phyloP scores from a whole-genome alignment of 2,113 vertebrate genomes.

The Clarias gariepinus region DNA sequence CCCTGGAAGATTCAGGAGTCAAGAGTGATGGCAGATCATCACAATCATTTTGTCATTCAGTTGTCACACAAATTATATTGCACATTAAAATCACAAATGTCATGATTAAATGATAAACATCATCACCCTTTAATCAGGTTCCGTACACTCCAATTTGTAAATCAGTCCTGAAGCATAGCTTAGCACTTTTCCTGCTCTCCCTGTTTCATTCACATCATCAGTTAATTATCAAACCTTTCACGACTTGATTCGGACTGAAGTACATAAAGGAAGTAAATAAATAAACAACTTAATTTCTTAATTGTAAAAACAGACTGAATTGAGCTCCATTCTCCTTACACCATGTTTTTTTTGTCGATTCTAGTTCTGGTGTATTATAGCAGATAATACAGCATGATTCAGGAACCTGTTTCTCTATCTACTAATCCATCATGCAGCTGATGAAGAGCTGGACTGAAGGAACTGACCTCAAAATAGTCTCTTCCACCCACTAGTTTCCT shows the following conservation, averaged over 20 bases:
- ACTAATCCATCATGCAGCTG: constrained; percentile 26
- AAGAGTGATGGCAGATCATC: neutral
- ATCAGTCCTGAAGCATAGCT: neutral
- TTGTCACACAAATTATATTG: constrained; percentile 5
- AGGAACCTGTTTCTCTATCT: neutral
- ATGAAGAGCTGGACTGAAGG: constrained; percentile 27
- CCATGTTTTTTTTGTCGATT: neutral
- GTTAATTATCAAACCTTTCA: neutral
- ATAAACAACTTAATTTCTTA: neutral
- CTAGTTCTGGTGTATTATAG: neutral
- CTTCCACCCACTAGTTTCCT: constrained; percentile 49
- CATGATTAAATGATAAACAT: constrained; percentile 20
- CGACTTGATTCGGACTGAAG: neutral
- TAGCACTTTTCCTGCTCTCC: neutral
- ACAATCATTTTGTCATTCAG: neutral
- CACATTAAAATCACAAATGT: constrained; percentile 7
- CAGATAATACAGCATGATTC: neutral
- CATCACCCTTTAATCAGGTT: constrained; percentile 21
- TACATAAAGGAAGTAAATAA: neutral
- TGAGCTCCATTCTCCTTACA: neutral
- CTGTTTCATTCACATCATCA: neutral
- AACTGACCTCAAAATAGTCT: constrained; percentile 41
- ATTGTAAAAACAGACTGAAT: neutral
- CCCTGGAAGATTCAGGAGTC: constrained; percentile 16
- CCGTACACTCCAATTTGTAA: constrained; percentile 1